phyloP scores from a whole-genome alignment of 1,140 invertebrate species.

The Lamellibrachia luymesi region DNA sequence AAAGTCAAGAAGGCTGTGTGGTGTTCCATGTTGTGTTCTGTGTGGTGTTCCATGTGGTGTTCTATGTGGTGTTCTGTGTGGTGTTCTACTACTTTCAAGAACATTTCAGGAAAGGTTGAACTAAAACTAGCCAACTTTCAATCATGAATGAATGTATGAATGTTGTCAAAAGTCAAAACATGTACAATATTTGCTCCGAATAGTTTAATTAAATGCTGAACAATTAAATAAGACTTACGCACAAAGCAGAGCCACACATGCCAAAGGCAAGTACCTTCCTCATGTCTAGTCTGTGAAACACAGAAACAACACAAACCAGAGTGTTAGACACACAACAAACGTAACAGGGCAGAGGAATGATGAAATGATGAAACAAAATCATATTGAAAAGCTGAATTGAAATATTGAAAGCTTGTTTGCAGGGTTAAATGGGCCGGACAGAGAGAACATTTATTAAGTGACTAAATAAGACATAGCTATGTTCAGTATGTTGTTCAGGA shows the following conservation, averaged over 20 bases:
- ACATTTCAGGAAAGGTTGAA: too few species aligned
- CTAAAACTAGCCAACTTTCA: too few species aligned
- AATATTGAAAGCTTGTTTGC: background rate
- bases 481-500: background rate
- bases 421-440: background rate
- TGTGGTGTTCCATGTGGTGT: too few species aligned
- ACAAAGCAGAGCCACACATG: conserved; percentile 57
- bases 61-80: too few species aligned
- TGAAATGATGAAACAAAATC: background rate
- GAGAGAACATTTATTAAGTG: background rate
- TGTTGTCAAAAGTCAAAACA: too few species aligned
- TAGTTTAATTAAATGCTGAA: background rate
- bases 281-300: conserved; percentile 50
- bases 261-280: conserved; percentile 57
- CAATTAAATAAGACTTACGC: conserved; percentile 41
- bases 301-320: background rate
- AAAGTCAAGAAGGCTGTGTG: too few species aligned
- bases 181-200: too few species aligned
- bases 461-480: background rate
- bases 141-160: too few species aligned
- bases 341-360: background rate
- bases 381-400: background rate
- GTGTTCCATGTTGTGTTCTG: too few species aligned
- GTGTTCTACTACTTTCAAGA: too few species aligned
- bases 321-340: background rate